Conservation (phyloP, 2,888 invertebrate genomes). For the Monopis laevigella region DNA sequence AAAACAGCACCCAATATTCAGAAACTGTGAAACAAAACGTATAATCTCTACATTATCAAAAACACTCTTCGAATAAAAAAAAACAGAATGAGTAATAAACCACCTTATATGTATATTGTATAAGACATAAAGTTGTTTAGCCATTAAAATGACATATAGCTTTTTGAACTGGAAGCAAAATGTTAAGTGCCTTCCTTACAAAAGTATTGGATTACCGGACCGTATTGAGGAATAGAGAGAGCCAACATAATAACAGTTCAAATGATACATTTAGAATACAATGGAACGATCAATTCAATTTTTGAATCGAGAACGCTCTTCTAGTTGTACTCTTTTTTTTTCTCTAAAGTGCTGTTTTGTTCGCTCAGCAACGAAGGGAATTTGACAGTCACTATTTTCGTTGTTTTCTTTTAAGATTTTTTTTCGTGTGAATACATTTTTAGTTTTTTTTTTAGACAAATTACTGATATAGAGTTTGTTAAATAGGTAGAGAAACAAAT, state of each 20-base stretch:
- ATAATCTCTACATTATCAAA: constrained; percentile 2
- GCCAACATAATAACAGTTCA: constrained; percentile 65
- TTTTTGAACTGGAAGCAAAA: constrained; percentile 13
- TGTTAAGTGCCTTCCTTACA: constrained; percentile 65
- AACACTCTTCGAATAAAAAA: constrained; percentile 4
- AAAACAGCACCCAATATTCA: background rate
- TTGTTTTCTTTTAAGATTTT: constrained; percentile 36
- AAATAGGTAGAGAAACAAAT: no score
- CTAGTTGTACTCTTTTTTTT: constrained; percentile 53
- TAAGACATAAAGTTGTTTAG: constrained; percentile 2
- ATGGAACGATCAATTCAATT: constrained; percentile 68
- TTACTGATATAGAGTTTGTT: no score
- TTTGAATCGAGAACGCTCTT: constrained; percentile 67
- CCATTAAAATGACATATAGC: constrained; percentile 1
- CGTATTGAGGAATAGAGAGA: constrained; percentile 53
- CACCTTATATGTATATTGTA: constrained; percentile 5
- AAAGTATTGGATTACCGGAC: constrained; percentile 66
- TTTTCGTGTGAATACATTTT: no score
- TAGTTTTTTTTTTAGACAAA: no score
- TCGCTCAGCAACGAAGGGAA: constrained; percentile 60
- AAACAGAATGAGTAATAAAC: constrained; percentile 2
- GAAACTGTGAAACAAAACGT: constrained; percentile 6
- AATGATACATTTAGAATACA: constrained; percentile 69
- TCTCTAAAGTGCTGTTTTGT: constrained; percentile 67
- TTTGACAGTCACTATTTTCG: constrained; percentile 65